A percentile compares a stretch with the other conserved stretches of the same genome.
Evolutionary conservation across 2,113 vertebrate genomes (phyloP).

Genomic region (Thunnus thynnus): DNA sequence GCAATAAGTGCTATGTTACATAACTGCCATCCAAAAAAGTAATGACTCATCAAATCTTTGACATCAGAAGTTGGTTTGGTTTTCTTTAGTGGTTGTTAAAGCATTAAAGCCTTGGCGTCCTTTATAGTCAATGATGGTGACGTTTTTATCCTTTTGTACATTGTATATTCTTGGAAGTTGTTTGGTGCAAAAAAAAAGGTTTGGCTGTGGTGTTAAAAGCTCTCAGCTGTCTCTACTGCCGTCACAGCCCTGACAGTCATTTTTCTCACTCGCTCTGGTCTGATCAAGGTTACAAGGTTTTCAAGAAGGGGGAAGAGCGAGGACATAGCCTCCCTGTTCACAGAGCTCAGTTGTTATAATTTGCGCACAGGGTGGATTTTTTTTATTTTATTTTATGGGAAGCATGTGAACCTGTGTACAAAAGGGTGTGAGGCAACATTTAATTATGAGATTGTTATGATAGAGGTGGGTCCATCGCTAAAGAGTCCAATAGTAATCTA

Average conservation of each 20-base stretch:
- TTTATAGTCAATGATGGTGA: slow-evolving; percentile 1
- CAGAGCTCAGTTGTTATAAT: slow-evolving; percentile 11
- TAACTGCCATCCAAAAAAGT: slow-evolving; percentile 5
- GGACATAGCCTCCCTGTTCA: slow-evolving; percentile 28
- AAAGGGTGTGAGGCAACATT: slow-evolving; percentile 1
- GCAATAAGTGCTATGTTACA: slow-evolving; percentile 13
- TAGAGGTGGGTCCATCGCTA: not conserved
- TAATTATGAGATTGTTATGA: not conserved
- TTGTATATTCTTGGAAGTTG: slow-evolving; percentile 48
- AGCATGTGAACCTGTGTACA: slow-evolving; percentile 2
- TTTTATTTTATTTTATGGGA: not conserved
- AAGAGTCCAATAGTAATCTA: not conserved
- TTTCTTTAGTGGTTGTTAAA: slow-evolving; percentile 36
- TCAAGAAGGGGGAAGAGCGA: slow-evolving; percentile 1
- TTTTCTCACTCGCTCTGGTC: slow-evolving; percentile 44
- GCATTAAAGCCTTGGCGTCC: slow-evolving; percentile 17
- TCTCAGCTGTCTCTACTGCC: slow-evolving; percentile 38
- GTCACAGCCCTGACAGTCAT: slow-evolving; percentile 39
- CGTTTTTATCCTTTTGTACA: slow-evolving; percentile 28
- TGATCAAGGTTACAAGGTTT: slow-evolving; percentile 48
- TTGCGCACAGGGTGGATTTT: not conserved
- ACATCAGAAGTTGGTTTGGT: slow-evolving; percentile 15
- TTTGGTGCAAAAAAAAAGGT: slow-evolving; percentile 37
- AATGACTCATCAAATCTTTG: slow-evolving; percentile 26
- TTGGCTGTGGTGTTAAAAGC: slow-evolving; percentile 63